Base-by-base conservation (phyloP, 53 echinoderm and acorn worm genomes). In the Actinopyga echinites region DNA sequence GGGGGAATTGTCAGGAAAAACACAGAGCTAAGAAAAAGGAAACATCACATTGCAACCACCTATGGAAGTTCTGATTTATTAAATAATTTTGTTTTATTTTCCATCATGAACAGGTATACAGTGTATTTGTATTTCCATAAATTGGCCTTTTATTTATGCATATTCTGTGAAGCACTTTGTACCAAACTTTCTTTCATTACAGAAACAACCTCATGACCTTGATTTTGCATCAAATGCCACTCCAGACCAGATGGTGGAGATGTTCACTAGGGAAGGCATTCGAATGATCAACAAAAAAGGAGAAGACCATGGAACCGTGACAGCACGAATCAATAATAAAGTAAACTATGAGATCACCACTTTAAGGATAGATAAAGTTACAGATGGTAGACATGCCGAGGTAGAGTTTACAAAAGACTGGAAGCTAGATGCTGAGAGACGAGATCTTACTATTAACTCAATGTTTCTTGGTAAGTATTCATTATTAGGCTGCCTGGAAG, bases 161-260 rank as follows among this genome's bases (percentile, higher is more conserved):
- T n/a, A n/a, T n/a, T n/a, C n/a, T n/a, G n/a, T n/a, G n/a, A n/a
- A n/a, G n/a, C n/a, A n/a, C n/a, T n/a, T 49, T 15, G 49, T 49
- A 17, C n/a, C n/a, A 49, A 44, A 1, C 17, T 82, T 21, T 5
- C 13, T 23, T 15, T 7, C 30, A 22, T 44, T 85, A 19, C 85
- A 97, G 97, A 92, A 94, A 56, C 88, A 86, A 71, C 97, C 97
- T 0, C 56, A 97, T 5, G 97, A 97, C 69, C 83, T 97, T 34
- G 97, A 97, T 75, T 97, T 97, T 89, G 97, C 97, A 35, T 94
- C 97, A 80, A 97, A 92, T 30, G 97, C 97, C 58, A 97, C 93
- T 29, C 97, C 97, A 53, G 74, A 75, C 15, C 84, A 97, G 84
- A 97, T 97, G 97, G 88, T 94, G 64, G 85, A 92, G 13, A 94